Base-by-base conservation (phyloP, 2,113 vertebrate species). In the Saccopteryx bilineata region DNA sequence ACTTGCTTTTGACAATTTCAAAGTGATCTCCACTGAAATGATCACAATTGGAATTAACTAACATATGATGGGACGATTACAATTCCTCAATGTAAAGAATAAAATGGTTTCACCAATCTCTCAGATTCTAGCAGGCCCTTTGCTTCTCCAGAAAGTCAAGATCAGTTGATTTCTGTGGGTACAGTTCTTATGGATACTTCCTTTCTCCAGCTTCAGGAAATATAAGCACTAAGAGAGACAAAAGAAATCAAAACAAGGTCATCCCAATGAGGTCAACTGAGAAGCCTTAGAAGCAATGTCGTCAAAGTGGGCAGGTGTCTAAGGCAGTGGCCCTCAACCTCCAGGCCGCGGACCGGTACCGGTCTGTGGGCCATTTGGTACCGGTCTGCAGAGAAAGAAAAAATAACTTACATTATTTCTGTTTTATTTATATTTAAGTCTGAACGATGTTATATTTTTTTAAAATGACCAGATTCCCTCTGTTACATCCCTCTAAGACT, bases 51-150 rank as follows among this genome's bases (percentile, higher is more conserved):
- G 24, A 90, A 90, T 82, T 93, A 74, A 86, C 31, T 66, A 54
- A 31, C 18, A 68, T 61, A 15, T 78, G 24, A n/a, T 17, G 60
- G 13, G 39, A 54, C 1, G 39, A 54, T 86, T 76, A 78, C 71
- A 86, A 92, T 82, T 56, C 72, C 2, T 48, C 58, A 92, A 9
- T 63, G 12, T 83, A 75, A 94, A 87, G 61, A 68, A 94, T 24
- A 60, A 39, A 83, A 86, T 60, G 12, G 2, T 12, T 68, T 48
- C 65, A 74, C 24, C 54, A 94, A 0, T 39, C 13, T 17, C 23
- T 80, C 19, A 1, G 79, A 31, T 23, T 15, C 6, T 11, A 31
- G 14, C 48, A 79, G 54, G 7, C 7, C 24, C 50, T 74, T 93
- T 58, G 26, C 4, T 11, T 75, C 72, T 69, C 5, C 9, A 80